Base-by-base conservation (phyloP, 2,113 vertebrate species). In the Tragelaphus strepsiceros region DNA sequence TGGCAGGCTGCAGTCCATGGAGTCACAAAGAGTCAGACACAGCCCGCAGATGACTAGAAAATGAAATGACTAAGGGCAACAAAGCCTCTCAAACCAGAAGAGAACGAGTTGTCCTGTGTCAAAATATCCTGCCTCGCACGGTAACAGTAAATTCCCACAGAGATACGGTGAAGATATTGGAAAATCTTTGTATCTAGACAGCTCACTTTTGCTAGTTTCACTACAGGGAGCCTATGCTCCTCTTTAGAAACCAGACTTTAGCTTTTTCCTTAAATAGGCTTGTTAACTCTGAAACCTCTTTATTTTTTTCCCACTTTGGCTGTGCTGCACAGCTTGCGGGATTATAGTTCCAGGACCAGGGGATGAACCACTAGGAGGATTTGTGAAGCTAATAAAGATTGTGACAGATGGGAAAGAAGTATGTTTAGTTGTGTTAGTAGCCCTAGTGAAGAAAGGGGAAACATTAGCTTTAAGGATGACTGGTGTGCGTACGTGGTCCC, bases 21-120 rank as follows among this genome's bases (percentile, higher is more conserved):
- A 71, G 67, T 77, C 81, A n/a, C 91, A 39, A 88, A 84, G 10
- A 28, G 46, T 15, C 53, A 62, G 32, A 71, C 67, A 39, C 19
- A 71, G 67, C 67, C 67, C 5, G 2, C 62, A 61, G 17, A 71
- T 59, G 21, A 95, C n/a, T 85, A 92, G 71, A 46, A 95, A 96
- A 59, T 94, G 59, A 96, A 96, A 92, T 3, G n/a, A 19, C 67
- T 84, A 53, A 78, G 32, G 87, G 26, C 19, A 94, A 80, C 46
- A 61, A 84, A 96, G 12, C 59, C 89, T 86, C 32, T 91, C 39
- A 17, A 56, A 43, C 49, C 94, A 89, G 30, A 61, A 92, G 89
- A 78, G 56, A 90, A 67, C 24, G 74, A 58, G 7, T 7, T 74
- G 74, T 64, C 92, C 39, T 64, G 12, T 78, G 71, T 91, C 64